These are phyloP conservation scores for Crambe crambe DNA, from an alignment of 37 sponge, comb jelly and placozoan genomes.

Conservation along the genomic window DNA sequence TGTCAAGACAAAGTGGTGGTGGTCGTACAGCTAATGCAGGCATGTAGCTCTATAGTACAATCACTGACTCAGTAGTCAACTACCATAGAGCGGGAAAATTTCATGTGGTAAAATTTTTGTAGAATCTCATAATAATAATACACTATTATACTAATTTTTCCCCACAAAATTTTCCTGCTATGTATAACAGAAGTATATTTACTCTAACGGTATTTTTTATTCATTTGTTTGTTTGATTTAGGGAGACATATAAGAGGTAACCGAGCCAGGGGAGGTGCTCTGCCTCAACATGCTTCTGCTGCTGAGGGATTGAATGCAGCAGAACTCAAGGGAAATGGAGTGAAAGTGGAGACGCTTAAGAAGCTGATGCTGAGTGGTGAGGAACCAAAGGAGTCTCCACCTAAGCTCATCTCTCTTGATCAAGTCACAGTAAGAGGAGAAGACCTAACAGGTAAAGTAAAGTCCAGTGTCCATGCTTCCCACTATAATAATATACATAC, in stretches of 20 bases:
- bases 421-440: slow-evolving; percentile 71
- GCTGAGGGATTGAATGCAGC: slow-evolving; percentile 7
- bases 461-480: too few species aligned
- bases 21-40: slow-evolving; percentile 3
- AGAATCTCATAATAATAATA: too few species aligned
- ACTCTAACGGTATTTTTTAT: too few species aligned
- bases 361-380: not conserved
- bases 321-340: slow-evolving; percentile 23
- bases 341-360: slow-evolving; percentile 34
- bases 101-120: too few species aligned
- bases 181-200: too few species aligned
- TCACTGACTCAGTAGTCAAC: too few species aligned
- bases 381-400: not conserved
- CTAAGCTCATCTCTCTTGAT: slow-evolving; percentile 39
- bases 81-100: too few species aligned
- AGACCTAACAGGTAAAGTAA: slow-evolving; percentile 53
- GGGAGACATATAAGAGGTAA: slow-evolving; percentile 9
- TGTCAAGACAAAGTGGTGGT: not conserved
- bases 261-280: slow-evolving; percentile 9
- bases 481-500: too few species aligned
- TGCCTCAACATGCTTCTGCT: not conserved
- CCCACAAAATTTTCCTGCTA: too few species aligned
- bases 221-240: too few species aligned
- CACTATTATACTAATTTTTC: too few species aligned
- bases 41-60: not conserved